Conservation (phyloP, 2,797 vertebrate genomes). For the Danio aesculapii region DNA sequence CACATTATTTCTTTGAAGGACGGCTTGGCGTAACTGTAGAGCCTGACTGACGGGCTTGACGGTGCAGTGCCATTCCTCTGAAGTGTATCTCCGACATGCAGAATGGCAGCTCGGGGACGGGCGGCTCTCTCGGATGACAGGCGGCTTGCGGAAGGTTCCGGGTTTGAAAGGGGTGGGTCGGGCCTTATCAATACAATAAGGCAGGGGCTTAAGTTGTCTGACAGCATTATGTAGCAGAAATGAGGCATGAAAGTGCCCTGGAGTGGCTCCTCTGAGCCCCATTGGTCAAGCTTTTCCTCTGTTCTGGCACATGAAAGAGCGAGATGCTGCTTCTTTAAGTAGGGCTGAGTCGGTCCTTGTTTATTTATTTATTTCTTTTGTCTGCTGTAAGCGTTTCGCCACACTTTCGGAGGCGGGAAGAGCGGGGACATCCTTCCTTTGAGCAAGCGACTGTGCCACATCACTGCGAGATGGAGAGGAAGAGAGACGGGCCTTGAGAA, state of each 20-base stretch:
- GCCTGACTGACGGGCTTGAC: constrained; percentile 35
- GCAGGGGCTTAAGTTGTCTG: constrained; percentile 63
- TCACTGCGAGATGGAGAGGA: constrained; percentile 51
- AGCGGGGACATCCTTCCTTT: constrained; percentile 40
- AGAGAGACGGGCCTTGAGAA: constrained; percentile 53
- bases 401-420: constrained; percentile 67
- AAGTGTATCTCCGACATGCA: constrained; percentile 50
- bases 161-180: constrained; percentile 53
- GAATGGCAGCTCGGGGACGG: constrained; percentile 43
- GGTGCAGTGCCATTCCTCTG: neutral
- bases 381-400: constrained; percentile 68
- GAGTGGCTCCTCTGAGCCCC: constrained; percentile 52
- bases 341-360: constrained; percentile 58
- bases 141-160: constrained; percentile 38
- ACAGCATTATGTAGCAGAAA: constrained; percentile 63
- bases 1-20: neutral
- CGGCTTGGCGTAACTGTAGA: neutral
- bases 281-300: constrained; percentile 47
- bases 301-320: constrained; percentile 61
- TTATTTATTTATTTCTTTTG: constrained; percentile 68
- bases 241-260: constrained; percentile 58
- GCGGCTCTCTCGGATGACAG: constrained; percentile 27
- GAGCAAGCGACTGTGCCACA: constrained; percentile 63
- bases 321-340: constrained; percentile 58
- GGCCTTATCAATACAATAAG: constrained; percentile 58